Percentiles rank a stretch among this genome's conserved stretches.
phyloP scores from a whole-genome alignment of 1,140 invertebrate genomes.

The Nasonia vitripennis region DNA sequence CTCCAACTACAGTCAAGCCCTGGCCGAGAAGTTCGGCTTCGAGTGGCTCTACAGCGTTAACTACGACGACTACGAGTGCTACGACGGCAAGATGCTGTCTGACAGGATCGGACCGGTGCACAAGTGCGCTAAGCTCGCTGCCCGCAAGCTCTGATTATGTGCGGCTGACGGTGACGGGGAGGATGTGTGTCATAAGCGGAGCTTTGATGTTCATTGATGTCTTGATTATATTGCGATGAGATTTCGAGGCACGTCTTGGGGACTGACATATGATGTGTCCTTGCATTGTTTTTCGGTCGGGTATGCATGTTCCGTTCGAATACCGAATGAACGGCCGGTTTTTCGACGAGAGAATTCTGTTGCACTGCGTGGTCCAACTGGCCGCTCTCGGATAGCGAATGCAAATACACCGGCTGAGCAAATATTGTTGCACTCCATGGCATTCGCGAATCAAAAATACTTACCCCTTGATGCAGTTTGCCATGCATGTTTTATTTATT shows the following conservation, averaged over 20 bases:
- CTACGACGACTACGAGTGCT: constrained; percentile 60
- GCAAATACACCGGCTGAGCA: not conserved
- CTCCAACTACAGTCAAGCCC: constrained; percentile 63
- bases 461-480: not conserved
- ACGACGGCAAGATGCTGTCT: constrained; percentile 59
- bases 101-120: constrained; percentile 62
- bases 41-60: constrained; percentile 52
- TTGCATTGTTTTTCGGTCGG: not conserved
- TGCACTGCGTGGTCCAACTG: not conserved
- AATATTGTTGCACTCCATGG: not conserved
- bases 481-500: not conserved
- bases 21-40: constrained; percentile 60
- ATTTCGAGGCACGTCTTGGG: not conserved
- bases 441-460: not conserved
- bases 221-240: not conserved
- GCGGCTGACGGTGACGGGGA: not conserved
- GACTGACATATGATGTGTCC: not conserved
- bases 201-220: not conserved
- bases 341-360: too few species aligned
- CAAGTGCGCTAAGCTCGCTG: constrained; percentile 55
- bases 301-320: not conserved
- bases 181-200: not conserved
- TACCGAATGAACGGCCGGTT: not conserved
- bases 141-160: constrained; percentile 28
- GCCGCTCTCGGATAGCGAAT: not conserved